Evolutionary conservation across 1,140 invertebrate genomes (phyloP), one percentile per base, ranked within the genome.

Genomic region (Calephelis virginiensis): DNA sequence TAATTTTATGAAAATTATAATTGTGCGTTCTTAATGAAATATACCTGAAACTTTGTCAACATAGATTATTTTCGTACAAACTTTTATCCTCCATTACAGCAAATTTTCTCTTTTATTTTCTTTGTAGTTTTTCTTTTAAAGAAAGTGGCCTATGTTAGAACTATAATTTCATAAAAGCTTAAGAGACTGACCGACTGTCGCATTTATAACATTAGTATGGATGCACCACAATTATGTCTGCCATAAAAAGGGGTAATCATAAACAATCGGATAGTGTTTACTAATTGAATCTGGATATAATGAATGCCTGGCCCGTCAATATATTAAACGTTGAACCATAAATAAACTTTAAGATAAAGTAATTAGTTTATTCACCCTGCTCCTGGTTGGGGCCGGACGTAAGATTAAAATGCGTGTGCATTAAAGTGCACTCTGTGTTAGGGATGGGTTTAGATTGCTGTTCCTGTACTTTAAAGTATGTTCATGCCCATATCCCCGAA

Each of bases 311-410:
- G 11, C 2, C 11, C 28, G 28, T 38, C 37, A 38, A 59, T 37
- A 59, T 59, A 59, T 59, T 59, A 59, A 59, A 28, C 56, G 37
- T 38, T 59, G 6, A 10, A 59, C 56, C 37, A 59, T 59, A 59
- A 59, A 59, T 59, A 59, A 37, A 59, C 56, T 8, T 10, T 28
- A 28, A 17, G 56, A 59, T 59, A 59, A 59, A 38, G 56, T 59
- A 59, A 59, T 59, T 40, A 59, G 56, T 59, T 59, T 59, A 59
- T 59, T 59, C 11, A 59, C 56, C 56, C 37, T 59, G 56, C 56
- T 38, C 7, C 28, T 59, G 56, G 56, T 38, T 6, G 1, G 38
- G 56, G 38, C 56, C 56, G 28, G 56, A 59, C 38, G n/a, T 40
- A n/a, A 5, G 38, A 28, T 59, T 40, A n/a, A 5, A n/a, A 28